Conservation (phyloP, 2,113 vertebrate genomes). For the Lophochroa leadbeateri region DNA sequence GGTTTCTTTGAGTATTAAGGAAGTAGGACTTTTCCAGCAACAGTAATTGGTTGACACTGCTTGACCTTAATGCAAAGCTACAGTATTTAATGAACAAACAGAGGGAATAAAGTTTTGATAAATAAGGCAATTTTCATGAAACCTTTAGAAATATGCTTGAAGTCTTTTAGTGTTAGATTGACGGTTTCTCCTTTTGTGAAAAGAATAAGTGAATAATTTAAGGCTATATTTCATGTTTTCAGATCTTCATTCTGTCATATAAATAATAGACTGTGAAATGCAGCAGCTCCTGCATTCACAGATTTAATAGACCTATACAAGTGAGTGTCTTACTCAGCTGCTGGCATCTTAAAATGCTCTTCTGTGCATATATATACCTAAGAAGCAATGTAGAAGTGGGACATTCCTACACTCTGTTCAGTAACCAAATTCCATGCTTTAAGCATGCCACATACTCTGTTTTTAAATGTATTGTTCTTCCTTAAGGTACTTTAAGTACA, state of each 20-base stretch:
- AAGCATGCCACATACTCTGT: not conserved
- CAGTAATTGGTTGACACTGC: constrained; percentile 75
- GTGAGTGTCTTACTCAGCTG: constrained; percentile 3
- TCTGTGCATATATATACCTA: not conserved
- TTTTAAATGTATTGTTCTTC: constrained; percentile 44
- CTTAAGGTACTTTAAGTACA: constrained; percentile 36
- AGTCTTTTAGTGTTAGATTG: constrained; percentile 74
- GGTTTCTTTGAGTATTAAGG: constrained; percentile 65
- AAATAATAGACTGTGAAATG: constrained; percentile 70
- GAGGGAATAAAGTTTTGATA: constrained; percentile 75
- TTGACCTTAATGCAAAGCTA: constrained; percentile 71
- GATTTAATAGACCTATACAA: constrained; percentile 51
- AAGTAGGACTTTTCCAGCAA: constrained; percentile 54
- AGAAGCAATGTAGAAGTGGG: not conserved
- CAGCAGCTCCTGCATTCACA: constrained; percentile 34
- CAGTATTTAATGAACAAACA: constrained; percentile 76
- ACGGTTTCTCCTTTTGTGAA: constrained; percentile 66
- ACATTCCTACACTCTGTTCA: not conserved
- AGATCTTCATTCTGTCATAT: constrained; percentile 70
- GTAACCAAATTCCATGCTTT: not conserved
- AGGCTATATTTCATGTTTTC: constrained; percentile 73
- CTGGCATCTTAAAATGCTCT: constrained; percentile 19
- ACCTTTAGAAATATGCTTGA: constrained; percentile 68
- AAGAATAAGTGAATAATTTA: constrained; percentile 76
- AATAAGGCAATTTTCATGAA: constrained; percentile 74